Evolutionary conservation across 2,797 vertebrate genomes (phyloP).

Genomic region (Enteromius afrohamiltoni): DNA sequence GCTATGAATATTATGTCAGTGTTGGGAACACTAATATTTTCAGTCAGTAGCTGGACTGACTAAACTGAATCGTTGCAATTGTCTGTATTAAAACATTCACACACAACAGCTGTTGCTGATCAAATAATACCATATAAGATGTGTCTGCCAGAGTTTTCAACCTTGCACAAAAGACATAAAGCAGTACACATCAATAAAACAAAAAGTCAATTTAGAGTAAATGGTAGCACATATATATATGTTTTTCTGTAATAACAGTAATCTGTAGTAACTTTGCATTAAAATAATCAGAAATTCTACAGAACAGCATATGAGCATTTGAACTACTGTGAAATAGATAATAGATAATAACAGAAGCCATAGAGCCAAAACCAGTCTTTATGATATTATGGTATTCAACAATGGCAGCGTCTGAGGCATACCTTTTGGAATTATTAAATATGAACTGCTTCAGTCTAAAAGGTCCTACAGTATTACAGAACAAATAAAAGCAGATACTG

Average conservation of each 20-base stretch:
- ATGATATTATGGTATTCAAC: slow-evolving; percentile 2
- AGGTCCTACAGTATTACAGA: slow-evolving; percentile 3
- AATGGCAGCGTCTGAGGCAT: slow-evolving; percentile 29
- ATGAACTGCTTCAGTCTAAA: slow-evolving; percentile 26
- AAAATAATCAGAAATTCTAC: slow-evolving; percentile 48
- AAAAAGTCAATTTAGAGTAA: slow-evolving; percentile 26
- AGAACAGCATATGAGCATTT: slow-evolving; percentile 32
- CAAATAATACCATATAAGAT: not conserved
- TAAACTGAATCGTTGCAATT: not conserved
- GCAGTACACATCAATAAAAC: slow-evolving; percentile 28
- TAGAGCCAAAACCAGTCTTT: slow-evolving; percentile 30
- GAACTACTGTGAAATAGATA: slow-evolving; percentile 47
- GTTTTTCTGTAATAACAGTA: not conserved
- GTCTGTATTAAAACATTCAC: slow-evolving; percentile 12
- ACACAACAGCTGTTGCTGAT: not conserved
- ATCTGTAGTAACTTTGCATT: slow-evolving; percentile 8
- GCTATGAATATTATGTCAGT: not conserved
- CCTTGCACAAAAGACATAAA: slow-evolving; percentile 39
- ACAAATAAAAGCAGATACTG: slow-evolving; percentile 47
- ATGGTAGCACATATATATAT: slow-evolving; percentile 1
- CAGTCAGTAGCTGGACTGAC: not conserved
- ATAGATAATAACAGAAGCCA: slow-evolving; percentile 34
- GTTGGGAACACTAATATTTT: not conserved
- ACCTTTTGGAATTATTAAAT: slow-evolving; percentile 45
- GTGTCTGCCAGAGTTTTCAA: not conserved